Base-by-base conservation (phyloP, 92 coral and sea anemone genomes). In the Actinostola sp. region DNA sequence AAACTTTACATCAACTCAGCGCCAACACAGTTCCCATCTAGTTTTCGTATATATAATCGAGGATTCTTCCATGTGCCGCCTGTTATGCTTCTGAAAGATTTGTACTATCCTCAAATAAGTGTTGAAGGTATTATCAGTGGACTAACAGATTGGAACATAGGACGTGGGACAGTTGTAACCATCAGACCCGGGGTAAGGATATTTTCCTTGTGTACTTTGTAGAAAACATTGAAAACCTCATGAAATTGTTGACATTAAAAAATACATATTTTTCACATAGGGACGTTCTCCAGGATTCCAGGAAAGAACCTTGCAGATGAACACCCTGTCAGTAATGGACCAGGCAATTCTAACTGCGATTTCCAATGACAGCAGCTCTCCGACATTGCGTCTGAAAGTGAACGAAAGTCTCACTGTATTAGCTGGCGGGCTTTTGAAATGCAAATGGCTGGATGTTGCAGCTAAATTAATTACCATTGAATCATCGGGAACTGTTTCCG, bases 61-160 rank as follows among this genome's bases (percentile, higher is more conserved):
- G 92, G 92, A 1, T 87, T 81, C 59, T 65, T 87, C 51, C 63
- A 77, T 35, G 79, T 87, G 8, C 92, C 92, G 25, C 75, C 74
- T 21, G 59, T 36, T 17, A 81, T 87, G 57, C 82, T 82, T 41
- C 80, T 87, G 31, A 82, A 77, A 33, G 70, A 71, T 58, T 43
- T 87, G 72, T 57, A 60, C 44, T 82, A 87, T 70, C 75, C 77
- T 7, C 62, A 71, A 51, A 61, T 87, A 66, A 68, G 70, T 34
- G 63, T 87, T 12, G 88, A 82, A 60, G 92, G 92, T 9, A 36
- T 65, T 15, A 69, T 87, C 20, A 80, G 77, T 17, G 73, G 67
- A 17, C 60, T 82, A 7, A 43, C 61, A 15, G 83, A 75, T 23
- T 67, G 79, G 65, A 70, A 73, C 6, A 60, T 87, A 75, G 92